These are phyloP conservation scores for Rhabdomys dilectus DNA, from an alignment of 2,113 vertebrate genomes.

Conservation along the genomic window DNA sequence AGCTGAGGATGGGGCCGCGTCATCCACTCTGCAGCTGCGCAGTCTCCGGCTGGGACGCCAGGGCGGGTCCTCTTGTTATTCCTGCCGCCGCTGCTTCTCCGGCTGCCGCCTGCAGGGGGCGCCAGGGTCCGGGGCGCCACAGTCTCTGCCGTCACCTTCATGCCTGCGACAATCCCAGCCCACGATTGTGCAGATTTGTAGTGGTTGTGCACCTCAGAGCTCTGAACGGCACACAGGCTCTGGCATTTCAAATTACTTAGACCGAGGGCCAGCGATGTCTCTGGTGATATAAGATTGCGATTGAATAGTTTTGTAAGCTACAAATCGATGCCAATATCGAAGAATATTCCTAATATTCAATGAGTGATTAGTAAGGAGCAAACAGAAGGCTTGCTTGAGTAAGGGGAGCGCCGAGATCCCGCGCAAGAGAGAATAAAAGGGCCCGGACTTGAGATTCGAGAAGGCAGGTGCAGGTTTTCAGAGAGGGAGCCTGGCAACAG, in stretches of 20 bases:
- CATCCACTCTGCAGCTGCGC: background rate
- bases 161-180: fast-evolving
- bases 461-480: background rate
- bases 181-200: background rate
- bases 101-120: background rate
- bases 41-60: background rate
- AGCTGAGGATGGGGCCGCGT: constrained; percentile 22
- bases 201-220: background rate
- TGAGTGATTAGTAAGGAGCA: background rate
- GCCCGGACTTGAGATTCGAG: background rate
- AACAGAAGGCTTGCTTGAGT: background rate
- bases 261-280: background rate
- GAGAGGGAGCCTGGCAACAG: background rate
- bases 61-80: background rate
- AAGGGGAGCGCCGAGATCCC: background rate
- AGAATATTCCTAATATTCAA: background rate
- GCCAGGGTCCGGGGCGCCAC: background rate
- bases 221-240: background rate
- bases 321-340: background rate
- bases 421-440: background rate
- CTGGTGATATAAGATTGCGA: background rate
- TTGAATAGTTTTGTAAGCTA: background rate
- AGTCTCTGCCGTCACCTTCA: background rate
- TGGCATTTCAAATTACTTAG: background rate
- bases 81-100: constrained; percentile 78